Base-by-base conservation (phyloP, 2,888 invertebrate species). In the Cephus runcator region DNA sequence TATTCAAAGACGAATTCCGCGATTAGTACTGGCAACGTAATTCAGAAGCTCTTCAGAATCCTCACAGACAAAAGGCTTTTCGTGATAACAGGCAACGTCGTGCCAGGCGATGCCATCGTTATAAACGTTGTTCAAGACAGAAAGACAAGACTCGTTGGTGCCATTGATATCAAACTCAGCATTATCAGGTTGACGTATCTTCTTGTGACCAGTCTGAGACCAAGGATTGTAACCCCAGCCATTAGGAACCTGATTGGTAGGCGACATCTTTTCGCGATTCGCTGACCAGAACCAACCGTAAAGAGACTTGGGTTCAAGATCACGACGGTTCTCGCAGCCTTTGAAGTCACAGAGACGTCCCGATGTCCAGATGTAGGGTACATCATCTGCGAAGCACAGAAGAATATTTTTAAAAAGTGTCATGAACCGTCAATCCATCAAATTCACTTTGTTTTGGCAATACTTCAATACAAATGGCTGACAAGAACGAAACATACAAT, bases 271-370 rank as follows among this genome's bases (percentile, higher is more conserved):
- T 92, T 96, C 97, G 80, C 97, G 94, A 88, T 96, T 97, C 74
- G 97, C 96, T 31, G 97, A 97, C 97, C 97, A 98, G 94, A 97
- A 97, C 97, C 97, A 98, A 73, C 97, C 97, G 88, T 95, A 95
- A 82, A 97, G 88, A 88, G 94, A 95, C 92, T 97, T 97, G 81
- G 97, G 97, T 91, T 97, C 97, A 83, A 97, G 93, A 90, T 97
- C 97, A 80, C 94, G 94, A 83, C 97, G 95, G 84, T 95, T 95
- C 91, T 97, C 97, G 92, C 98, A 98, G 80, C 98, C 97, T 90
- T 97, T 97, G 94, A 98, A 98, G 93, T 98, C 97, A 90, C 98
- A 98, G 79, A 97, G 94, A 86, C 97, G 95, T 76, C 97, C 98
- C 9, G 97, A 96, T 23, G 98, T 97, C 97, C 98, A 98, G 89